Conservation (phyloP, 2,797 vertebrate species). For the Melanogrammus aeglefinus region DNA sequence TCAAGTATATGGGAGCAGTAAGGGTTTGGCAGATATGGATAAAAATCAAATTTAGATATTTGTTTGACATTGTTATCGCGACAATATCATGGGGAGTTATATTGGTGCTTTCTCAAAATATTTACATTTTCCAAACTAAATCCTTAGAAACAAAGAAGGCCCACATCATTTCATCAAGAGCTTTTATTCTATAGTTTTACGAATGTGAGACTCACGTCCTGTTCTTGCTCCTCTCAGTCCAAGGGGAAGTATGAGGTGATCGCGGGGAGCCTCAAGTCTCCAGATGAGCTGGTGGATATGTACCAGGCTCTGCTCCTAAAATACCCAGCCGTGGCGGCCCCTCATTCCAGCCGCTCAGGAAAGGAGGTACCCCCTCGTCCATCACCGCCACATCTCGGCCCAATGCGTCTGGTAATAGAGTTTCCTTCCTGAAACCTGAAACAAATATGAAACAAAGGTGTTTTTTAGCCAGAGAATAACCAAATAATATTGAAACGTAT, state of each 20-base stretch:
- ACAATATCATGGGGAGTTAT: too few species aligned
- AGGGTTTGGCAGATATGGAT: too few species aligned
- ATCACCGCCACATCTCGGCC: not conserved
- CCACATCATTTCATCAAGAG: not conserved
- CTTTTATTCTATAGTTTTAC: not conserved
- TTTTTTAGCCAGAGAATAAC: too few species aligned
- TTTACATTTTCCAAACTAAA: too few species aligned
- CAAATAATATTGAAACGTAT: too few species aligned
- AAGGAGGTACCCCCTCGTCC: constrained; percentile 78
- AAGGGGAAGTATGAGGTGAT: constrained; percentile 86
- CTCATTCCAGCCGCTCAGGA: constrained; percentile 89
- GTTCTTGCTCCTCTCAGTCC: constrained; percentile 62
- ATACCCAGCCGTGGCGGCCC: constrained; percentile 79
- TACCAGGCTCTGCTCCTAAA: constrained; percentile 76
- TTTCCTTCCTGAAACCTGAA: not conserved
- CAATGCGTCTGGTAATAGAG: not conserved
- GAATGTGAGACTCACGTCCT: not conserved
- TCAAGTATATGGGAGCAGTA: too few species aligned
- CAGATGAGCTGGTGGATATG: constrained; percentile 83
- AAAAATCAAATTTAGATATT: too few species aligned
- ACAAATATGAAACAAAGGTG: too few species aligned
- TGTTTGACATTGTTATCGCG: too few species aligned
- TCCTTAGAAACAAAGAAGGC: too few species aligned
- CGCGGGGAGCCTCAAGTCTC: constrained; percentile 73
- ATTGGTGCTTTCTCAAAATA: too few species aligned